Evolutionary conservation across 1,140 invertebrate species (phyloP), one percentile per base, ranked within the genome.

Genomic region (Trichonephila inaurata): DNA sequence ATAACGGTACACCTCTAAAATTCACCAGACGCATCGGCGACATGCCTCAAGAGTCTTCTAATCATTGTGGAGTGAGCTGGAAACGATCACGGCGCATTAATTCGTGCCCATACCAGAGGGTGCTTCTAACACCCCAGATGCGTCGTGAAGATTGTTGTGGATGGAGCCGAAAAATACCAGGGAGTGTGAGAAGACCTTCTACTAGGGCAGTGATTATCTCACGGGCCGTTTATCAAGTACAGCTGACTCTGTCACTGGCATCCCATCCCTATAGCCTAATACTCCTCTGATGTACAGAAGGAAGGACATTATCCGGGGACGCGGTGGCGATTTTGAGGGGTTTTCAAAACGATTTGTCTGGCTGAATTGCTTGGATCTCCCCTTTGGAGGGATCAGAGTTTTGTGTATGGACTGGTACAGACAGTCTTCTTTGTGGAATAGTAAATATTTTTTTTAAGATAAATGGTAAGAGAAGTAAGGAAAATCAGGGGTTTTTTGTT

Each of bases 221-320:
- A 6, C 40, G 18, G 33, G 14, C 62, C 86, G 86, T 88, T 88
- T 44, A 88, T 88, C 86, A 88, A 88, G 60, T 88, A n/a, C 86
- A 88, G 86, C 86, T 88, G 86, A 64, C 61, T 66, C 86, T 88
- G 86, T 14, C 60, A 64, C 19, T 88, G 86, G 86, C 86, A 44
- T 60, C 33, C 60, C 86, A 8, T 62, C n/a, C 66, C n/a, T 24
- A 62, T 24, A 2, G 8, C 12, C 82, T 83, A 51, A 58, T 58
- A n/a, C 77, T 44, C 82, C 40, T 14, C 69, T 28, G 69, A 33
- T 72, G 69, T 77, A 28, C 24, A 69, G 40, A 83, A 18, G 81
- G 81, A 58, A 51, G 81, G 44, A 83, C 51, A 85, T 85, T 85
- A 77, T 21, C 5, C 6, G 82, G 82, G 82, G 82, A 83, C 58